Evolutionary conservation across 2,888 invertebrate genomes (phyloP), one percentile per base, ranked within the genome.

Genomic region (Drosophila putrida): DNA sequence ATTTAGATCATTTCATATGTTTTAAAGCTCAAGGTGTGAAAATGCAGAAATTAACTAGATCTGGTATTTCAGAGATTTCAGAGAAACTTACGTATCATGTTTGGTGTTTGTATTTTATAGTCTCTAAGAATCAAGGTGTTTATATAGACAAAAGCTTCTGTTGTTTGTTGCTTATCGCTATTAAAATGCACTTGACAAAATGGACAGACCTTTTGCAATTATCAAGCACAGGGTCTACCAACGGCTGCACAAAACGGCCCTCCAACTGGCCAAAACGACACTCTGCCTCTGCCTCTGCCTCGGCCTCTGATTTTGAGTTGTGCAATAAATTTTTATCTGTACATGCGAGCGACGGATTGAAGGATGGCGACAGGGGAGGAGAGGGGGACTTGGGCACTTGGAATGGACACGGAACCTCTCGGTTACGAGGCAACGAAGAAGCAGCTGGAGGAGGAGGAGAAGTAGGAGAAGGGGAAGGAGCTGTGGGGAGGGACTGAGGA

Each of bases 271-370:
- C 53, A 47, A 51, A 69, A 61, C 65, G 49, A 49, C 49, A 49
- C 35, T 49, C 35, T 11, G 49, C 46, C 41, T 43, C 55, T 50
- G 58, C 46, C 75, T 65, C 86, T 83, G 49, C 46, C 41, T 43
- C 55, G 54, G 58, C 46, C 75, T 65, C 86, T 83, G 83, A 87
- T 89, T 83, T 83, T 87, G 84, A 87, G 87, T 83, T 83, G 89
- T 83, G 83, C 89, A 83, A 83, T 83, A 83, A 83, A 83, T 89
- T 83, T 87, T 89, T 83, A 83, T 83, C 89, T 83, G 73, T 83
- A 87, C 89, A 83, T 78, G 89, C 89, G 87, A 83, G 68, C 80
- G 68, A 59, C 77, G 76, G 62, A 70, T 62, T 70, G 70, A 13
- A 43, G 63, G 50, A 25, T 15, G 54, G 36, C 38, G 36, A 9